Evolutionary conservation across 2,888 invertebrate species (phyloP).

Genomic region (Drosophila testacea): DNA sequence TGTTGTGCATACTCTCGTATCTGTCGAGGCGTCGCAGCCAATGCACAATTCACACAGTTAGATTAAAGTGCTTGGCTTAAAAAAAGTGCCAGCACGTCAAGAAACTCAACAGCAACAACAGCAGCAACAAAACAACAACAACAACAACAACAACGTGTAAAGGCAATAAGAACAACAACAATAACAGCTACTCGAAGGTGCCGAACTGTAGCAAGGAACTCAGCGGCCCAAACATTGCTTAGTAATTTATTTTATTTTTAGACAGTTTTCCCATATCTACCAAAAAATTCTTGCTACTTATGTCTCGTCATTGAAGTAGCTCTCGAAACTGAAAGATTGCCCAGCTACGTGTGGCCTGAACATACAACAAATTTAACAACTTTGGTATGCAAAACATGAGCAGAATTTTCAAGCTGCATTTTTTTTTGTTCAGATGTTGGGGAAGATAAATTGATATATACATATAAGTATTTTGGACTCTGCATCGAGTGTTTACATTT

Average conservation of each 20-base stretch:
- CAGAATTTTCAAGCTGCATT: conserved; percentile 41
- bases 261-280: conserved; percentile 71
- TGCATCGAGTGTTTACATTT: conserved; percentile 58
- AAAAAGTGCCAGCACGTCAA: conserved; percentile 71
- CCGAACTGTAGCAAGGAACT: conserved; percentile 22
- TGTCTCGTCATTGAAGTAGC: conserved; percentile 72
- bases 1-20: conserved; percentile 39
- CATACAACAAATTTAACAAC: background rate
- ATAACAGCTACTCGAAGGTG: conserved; percentile 57
- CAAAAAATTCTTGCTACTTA: conserved; percentile 69
- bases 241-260: conserved; percentile 78
- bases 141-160: conserved; percentile 11
- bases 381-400: conserved; percentile 59
- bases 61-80: conserved; percentile 71
- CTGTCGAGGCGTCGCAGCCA: conserved; percentile 36
- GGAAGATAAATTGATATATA: conserved; percentile 59
- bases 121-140: conserved; percentile 32
- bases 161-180: conserved; percentile 17
- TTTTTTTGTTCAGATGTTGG: conserved; percentile 11
- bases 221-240: conserved; percentile 70
- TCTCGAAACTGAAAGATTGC: conserved; percentile 69
- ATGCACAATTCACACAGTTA: conserved; percentile 64
- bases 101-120: conserved; percentile 15
- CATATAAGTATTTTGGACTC: conserved; percentile 23
- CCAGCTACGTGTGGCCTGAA: conserved; percentile 57